These are phyloP conservation scores for Matsumyia berberina DNA, from an alignment of 2,888 invertebrate genomes.

Conservation along the genomic window DNA sequence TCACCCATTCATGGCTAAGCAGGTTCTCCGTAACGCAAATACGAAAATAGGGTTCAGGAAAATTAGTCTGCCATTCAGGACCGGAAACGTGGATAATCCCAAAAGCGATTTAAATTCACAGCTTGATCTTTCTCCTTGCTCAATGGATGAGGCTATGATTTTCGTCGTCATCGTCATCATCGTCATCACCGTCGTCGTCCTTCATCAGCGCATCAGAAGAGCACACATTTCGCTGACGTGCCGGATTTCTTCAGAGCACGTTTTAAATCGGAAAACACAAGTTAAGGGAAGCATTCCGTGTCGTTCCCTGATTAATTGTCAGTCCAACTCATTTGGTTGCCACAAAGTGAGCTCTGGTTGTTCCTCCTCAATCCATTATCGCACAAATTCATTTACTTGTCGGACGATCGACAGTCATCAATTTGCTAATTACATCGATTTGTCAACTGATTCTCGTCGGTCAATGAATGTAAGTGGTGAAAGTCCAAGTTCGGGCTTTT, in stretches of 20 bases:
- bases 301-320: slow-evolving; percentile 36
- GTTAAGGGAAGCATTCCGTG: background rate
- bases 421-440: slow-evolving; percentile 69
- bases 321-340: slow-evolving; percentile 14
- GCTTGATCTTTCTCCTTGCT: slow-evolving; percentile 57
- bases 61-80: slow-evolving; percentile 44
- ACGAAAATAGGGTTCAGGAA: slow-evolving; percentile 22
- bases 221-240: slow-evolving; percentile 7
- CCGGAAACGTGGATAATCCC: slow-evolving; percentile 64
- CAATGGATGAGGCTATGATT: slow-evolving; percentile 50
- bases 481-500: slow-evolving; percentile 46
- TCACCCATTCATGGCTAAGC: slow-evolving; percentile 38
- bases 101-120: slow-evolving; percentile 75
- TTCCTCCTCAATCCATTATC: slow-evolving; percentile 37
- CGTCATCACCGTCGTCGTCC: background rate
- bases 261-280: slow-evolving; percentile 2
- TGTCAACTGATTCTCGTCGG: slow-evolving; percentile 44
- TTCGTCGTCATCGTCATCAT: slow-evolving; percentile 35
- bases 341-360: slow-evolving; percentile 8
- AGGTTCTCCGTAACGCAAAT: slow-evolving; percentile 27
- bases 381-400: slow-evolving; percentile 57
- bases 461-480: slow-evolving; percentile 48
- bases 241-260: background rate
- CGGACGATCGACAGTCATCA: slow-evolving; percentile 63
- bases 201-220: slow-evolving; percentile 9